Percentiles rank a stretch among this genome's conserved stretches.
Evolutionary conservation across 2,113 vertebrate genomes (phyloP).

Genomic region (Burhinus oedicnemus): DNA sequence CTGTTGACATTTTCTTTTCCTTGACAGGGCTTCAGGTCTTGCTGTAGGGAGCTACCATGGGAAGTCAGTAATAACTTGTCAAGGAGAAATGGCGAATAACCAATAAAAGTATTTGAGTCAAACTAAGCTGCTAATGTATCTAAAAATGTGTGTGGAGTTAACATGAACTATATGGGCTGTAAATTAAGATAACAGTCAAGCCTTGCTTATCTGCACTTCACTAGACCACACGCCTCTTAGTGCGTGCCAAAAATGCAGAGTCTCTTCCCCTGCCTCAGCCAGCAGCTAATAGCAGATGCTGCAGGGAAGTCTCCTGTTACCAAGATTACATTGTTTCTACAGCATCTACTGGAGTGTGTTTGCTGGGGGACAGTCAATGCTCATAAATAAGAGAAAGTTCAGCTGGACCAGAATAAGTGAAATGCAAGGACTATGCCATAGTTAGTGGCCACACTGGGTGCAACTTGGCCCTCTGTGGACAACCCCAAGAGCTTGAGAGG

Average conservation of each 20-base stretch:
- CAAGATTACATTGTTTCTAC: background rate
- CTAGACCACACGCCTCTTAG: background rate
- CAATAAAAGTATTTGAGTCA: conserved; percentile 13
- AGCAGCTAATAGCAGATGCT: conserved; percentile 13
- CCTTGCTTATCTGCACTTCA: conserved; percentile 1
- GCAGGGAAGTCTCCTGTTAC: background rate
- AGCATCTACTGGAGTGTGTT: background rate
- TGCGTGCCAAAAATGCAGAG: background rate
- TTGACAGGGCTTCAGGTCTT: conserved; percentile 55
- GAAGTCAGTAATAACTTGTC: conserved; percentile 63
- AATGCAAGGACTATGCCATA: fast-evolving
- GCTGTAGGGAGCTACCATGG: conserved; percentile 43
- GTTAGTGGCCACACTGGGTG: background rate
- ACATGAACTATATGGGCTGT: conserved; percentile 13
- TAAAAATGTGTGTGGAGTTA: conserved; percentile 41
- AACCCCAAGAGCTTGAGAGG: background rate
- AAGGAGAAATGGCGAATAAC: conserved; percentile 34
- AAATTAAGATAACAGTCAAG: conserved; percentile 55
- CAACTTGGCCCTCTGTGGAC: background rate
- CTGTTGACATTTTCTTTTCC: conserved; percentile 45
- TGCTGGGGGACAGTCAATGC: background rate
- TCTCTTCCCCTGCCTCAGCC: background rate
- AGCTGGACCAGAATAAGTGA: background rate
- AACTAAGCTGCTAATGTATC: conserved; percentile 43
- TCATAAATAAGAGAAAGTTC: background rate